Evolutionary conservation across 2,888 invertebrate species (phyloP), one percentile per base, ranked within the genome.

Genomic region (Caenorhabditis wallacei): DNA sequence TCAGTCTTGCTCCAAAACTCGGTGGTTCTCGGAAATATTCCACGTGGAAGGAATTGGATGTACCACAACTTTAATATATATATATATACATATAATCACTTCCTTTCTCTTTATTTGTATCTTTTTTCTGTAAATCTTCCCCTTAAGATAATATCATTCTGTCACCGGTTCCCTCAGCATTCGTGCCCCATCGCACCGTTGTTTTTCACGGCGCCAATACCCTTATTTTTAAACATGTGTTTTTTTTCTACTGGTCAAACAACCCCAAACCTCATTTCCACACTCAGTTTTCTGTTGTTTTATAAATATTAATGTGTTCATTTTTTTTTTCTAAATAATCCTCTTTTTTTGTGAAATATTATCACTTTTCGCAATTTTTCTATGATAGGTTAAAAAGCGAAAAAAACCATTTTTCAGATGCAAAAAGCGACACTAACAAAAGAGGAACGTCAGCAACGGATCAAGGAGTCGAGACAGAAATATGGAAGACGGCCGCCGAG

Each of bases 401-500:
- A n/a, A n/a, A n/a, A n/a, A n/a, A n/a, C n/a, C n/a, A n/a, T 48
- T 48, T 57, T 57, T n/a, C 16, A 26, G 24, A 26, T n/a, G 11
- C 43, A 48, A 48, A 48, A 13, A 13, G 53, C 61, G 37, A 64
- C 54, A 1, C 13, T 79, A 26, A 30, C 70, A 0, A 43, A 64
- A 26, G 79, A 79, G 20, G 79, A 79, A 26, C 26, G 56, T 4
- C 69, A 18, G 18, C 2, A n/a, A 8, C 46, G 46, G 4, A 18
- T 48, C 46, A 48, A 18, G 35, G 80, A 72, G 18, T n/a, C 59
- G 0, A 13, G 80, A 1, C 7, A 22, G 16, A 74, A 61, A 24
- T 80, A 74, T 53, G 71, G 48, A 30, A 48, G 18, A 4, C n/a
- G 18, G 2, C 46, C 18, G 46, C 46, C 46, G 2, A n/a, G 46